Percentiles rank a stretch among this genome's conserved stretches.
phyloP scores from a whole-genome alignment of 2,888 invertebrate genomes.

The Tetragonisca angustula region DNA sequence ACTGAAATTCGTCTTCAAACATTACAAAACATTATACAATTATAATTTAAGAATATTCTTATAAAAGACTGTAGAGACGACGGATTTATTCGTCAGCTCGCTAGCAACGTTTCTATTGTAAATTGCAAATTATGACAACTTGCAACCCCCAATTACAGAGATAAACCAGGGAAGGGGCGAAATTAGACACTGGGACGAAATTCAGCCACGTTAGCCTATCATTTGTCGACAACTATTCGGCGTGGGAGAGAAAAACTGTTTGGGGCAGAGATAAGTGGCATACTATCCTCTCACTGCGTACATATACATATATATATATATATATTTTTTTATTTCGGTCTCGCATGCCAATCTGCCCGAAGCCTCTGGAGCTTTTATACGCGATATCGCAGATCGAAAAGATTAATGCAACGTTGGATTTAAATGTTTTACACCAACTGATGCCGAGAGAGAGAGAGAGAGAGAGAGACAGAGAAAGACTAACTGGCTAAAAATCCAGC shows the following conservation, averaged over 20 bases:
- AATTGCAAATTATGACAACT: too few relatives aligned
- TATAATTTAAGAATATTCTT: too few relatives aligned
- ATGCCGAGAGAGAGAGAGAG: background rate
- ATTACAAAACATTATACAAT: too few relatives aligned
- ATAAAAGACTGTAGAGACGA: too few relatives aligned
- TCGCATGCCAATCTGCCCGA: constrained; percentile 30
- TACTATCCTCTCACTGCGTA: background rate
- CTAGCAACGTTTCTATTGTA: too few relatives aligned
- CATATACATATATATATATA: background rate
- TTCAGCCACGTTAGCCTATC: background rate
- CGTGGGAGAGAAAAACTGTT: background rate
- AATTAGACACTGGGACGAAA: too few relatives aligned
- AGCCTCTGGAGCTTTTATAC: constrained; percentile 41
- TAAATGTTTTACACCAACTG: constrained; percentile 34
- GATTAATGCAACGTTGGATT: constrained; percentile 46
- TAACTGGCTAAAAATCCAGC: background rate
- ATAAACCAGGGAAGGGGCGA: too few relatives aligned
- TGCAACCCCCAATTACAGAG: too few relatives aligned
- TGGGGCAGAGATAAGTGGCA: constrained; percentile 40
- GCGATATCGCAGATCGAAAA: constrained; percentile 44
- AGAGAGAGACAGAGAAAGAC: background rate
- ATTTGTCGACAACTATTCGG: constrained; percentile 28
- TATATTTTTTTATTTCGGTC: background rate
- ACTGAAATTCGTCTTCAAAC: too few relatives aligned
- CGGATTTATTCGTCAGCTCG: too few relatives aligned